A percentile compares a stretch with the other conserved stretches of the same genome.
phyloP scores from a whole-genome alignment of 2,113 vertebrate genomes.

The Petaurus breviceps region DNA sequence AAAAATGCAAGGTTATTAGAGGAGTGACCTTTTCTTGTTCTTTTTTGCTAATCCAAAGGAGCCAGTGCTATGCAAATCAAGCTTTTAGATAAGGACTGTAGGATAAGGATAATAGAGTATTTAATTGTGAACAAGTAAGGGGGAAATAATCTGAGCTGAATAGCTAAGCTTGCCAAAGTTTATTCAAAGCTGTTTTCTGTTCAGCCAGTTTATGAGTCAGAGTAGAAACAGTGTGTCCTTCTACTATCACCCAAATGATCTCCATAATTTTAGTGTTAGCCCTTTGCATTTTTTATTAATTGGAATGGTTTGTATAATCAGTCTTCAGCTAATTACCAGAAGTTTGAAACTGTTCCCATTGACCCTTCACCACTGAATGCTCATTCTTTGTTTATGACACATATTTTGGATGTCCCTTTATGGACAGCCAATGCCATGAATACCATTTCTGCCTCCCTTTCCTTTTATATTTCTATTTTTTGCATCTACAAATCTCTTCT shows the following conservation, averaged over 20 bases:
- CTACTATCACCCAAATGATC: constrained; percentile 51
- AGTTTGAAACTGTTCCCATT: neutral
- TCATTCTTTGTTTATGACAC: neutral
- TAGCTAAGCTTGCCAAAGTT: constrained; percentile 40
- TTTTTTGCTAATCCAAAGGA: neutral
- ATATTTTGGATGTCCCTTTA: neutral
- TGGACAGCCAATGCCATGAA: neutral
- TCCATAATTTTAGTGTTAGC: neutral
- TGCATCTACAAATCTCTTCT: constrained; percentile 15
- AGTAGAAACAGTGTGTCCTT: constrained; percentile 25
- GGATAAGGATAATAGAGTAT: constrained; percentile 43
- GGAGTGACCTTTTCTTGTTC: constrained; percentile 50
- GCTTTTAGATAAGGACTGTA: constrained; percentile 41
- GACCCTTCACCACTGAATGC: neutral
- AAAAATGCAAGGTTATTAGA: constrained; percentile 52
- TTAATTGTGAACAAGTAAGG: constrained; percentile 28
- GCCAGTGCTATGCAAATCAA: constrained; percentile 32
- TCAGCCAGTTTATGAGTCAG: constrained; percentile 44
- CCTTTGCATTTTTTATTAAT: neutral
- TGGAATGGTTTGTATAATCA: constrained; percentile 19
- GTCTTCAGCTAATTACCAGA: neutral
- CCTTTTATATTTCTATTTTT: neutral
- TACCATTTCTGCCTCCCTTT: neutral
- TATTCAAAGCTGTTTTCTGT: constrained; percentile 34
- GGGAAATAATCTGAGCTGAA: neutral